Conservation (phyloP, 2,888 invertebrate genomes). For the Diadromus collaris region DNA sequence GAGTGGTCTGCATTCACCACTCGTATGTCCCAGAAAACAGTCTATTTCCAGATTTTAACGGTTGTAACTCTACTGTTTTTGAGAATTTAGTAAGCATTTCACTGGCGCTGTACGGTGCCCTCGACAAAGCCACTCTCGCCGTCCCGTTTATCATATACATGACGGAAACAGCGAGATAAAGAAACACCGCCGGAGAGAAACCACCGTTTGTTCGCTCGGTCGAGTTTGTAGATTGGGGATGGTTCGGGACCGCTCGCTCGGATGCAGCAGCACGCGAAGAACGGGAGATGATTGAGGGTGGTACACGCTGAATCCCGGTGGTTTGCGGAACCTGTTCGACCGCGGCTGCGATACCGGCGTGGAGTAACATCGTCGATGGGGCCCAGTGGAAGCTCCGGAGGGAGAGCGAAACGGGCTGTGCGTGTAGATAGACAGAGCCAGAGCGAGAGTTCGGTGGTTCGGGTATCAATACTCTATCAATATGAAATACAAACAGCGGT, state of each 20-base stretch:
- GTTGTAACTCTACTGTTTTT: no score
- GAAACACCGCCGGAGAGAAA: constrained; percentile 37
- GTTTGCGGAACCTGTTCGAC: constrained; percentile 56
- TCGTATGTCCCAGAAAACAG: no score
- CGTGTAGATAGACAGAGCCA: constrained; percentile 2
- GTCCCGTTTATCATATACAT: background rate
- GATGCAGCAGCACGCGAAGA: constrained; percentile 10
- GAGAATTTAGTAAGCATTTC: no score
- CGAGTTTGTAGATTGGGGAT: constrained; percentile 49
- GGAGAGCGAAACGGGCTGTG: background rate
- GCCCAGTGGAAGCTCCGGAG: background rate
- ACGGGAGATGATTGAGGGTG: constrained; percentile 24
- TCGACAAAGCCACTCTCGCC: background rate
- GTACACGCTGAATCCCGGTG: constrained; percentile 40
- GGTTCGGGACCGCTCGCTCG: constrained; percentile 16
- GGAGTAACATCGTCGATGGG: constrained; percentile 28
- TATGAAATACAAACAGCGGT: constrained; percentile 79
- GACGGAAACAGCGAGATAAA: background rate
- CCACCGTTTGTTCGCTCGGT: constrained; percentile 58
- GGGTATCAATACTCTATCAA: constrained; percentile 79
- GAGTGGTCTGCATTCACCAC: no score
- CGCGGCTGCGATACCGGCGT: constrained; percentile 25
- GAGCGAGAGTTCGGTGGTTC: constrained; percentile 56
- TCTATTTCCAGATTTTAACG: no score
- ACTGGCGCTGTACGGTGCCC: no score